Conservation (phyloP, 2,113 vertebrate genomes). For the Fulica atra region DNA sequence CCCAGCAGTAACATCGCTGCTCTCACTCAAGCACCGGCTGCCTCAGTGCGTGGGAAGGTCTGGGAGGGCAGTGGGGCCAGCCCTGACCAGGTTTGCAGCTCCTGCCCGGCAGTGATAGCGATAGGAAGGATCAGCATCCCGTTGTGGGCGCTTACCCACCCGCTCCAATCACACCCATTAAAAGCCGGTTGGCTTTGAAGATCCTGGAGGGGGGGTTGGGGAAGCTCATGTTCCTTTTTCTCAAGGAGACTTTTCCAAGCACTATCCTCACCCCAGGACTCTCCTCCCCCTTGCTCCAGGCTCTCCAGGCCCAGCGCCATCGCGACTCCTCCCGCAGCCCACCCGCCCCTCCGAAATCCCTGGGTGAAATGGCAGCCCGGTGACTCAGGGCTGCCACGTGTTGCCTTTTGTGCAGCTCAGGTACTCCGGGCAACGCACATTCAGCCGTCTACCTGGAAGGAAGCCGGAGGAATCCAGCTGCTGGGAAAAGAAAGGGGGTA, state of each 20-base stretch:
- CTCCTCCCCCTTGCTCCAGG: background rate
- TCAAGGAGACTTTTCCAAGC: background rate
- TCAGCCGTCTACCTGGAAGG: background rate
- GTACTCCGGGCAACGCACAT: background rate
- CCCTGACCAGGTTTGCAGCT: background rate
- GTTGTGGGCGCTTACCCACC: background rate
- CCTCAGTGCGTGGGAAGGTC: background rate
- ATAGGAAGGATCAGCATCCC: background rate
- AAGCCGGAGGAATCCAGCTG: background rate
- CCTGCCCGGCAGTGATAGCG: fast-evolving
- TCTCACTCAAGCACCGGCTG: fast-evolving
- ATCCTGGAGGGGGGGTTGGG: background rate
- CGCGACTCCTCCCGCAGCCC: background rate
- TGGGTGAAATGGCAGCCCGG: fast-evolving
- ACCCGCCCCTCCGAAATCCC: background rate
- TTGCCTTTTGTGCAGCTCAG: slow-evolving; percentile 26
- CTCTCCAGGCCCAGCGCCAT: background rate
- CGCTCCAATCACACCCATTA: background rate
- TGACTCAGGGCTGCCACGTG: background rate
- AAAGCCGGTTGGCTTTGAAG: background rate
- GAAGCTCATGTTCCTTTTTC: background rate
- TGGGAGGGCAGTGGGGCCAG: fast-evolving
- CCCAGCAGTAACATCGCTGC: background rate
- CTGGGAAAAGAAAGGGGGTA: background rate
- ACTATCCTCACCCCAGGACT: background rate